phyloP scores from a whole-genome alignment of 2,888 invertebrate genomes.

The Adela reaumurella region DNA sequence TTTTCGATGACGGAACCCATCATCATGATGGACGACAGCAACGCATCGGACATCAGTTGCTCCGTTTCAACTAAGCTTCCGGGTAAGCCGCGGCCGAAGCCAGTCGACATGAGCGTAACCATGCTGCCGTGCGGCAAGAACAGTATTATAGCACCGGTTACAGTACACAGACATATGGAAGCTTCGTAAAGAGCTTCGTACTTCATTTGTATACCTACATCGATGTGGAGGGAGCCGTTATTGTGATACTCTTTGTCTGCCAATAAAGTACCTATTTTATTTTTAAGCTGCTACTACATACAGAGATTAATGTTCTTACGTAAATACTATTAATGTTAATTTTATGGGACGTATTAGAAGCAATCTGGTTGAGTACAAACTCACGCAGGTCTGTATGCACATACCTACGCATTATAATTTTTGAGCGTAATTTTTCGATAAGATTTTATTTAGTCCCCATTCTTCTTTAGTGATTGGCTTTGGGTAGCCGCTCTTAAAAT shows the following conservation, averaged over 20 bases:
- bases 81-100: slow-evolving; percentile 38
- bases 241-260: not conserved
- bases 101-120: slow-evolving; percentile 41
- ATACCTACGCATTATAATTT: not conserved
- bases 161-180: slow-evolving; percentile 86
- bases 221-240: not conserved
- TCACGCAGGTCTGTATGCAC: not conserved
- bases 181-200: slow-evolving; percentile 56
- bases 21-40: slow-evolving; percentile 49
- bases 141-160: slow-evolving; percentile 79
- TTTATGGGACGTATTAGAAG: not conserved
- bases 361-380: not conserved
- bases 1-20: slow-evolving; percentile 67
- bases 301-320: not conserved
- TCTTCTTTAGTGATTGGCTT: too few relatives aligned
- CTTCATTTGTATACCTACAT: too few relatives aligned
- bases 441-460: too few relatives aligned
- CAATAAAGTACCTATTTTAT: not conserved
- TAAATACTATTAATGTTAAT: not conserved
- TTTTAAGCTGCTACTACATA: not conserved
- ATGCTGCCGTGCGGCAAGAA: slow-evolving; percentile 53
- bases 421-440: not conserved
- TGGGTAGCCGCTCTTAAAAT: too few relatives aligned
- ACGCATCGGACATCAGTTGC: slow-evolving; percentile 53
- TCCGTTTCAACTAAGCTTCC: slow-evolving; percentile 53